Percentiles rank a stretch among this genome's conserved stretches.
Evolutionary conservation across 2,797 vertebrate species (phyloP).

Genomic region (Sebastes matsubarae): DNA sequence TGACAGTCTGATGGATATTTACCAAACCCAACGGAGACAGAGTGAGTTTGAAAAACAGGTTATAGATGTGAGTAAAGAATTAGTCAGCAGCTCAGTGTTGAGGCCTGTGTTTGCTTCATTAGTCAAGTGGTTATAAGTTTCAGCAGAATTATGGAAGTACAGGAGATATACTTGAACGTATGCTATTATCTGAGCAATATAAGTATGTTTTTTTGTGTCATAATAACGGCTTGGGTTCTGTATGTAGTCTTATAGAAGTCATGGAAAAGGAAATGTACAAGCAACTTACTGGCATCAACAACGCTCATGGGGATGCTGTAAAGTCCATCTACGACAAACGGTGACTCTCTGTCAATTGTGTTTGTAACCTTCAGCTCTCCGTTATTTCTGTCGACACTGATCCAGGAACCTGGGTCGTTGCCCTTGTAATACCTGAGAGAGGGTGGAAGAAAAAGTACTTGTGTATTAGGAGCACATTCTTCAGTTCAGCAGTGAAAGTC

Average conservation of each 20-base stretch:
- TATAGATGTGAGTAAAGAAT: neutral
- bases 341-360: constrained; percentile 87
- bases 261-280: neutral
- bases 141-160: neutral
- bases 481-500: constrained; percentile 32
- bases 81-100: too few relatives aligned
- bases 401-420: constrained; percentile 83
- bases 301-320: constrained; percentile 79
- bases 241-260: neutral
- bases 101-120: neutral
- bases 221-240: neutral
- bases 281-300: constrained; percentile 76
- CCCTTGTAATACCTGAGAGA: constrained; percentile 82
- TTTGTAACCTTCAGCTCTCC: constrained; percentile 86
- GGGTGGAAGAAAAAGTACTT: constrained; percentile 2
- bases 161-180: neutral
- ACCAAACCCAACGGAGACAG: neutral
- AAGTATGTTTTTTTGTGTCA: neutral
- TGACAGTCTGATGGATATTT: neutral
- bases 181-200: neutral
- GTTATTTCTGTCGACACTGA: constrained; percentile 78
- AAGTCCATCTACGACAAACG: constrained; percentile 76
- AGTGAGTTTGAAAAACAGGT: neutral
- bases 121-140: neutral
- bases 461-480: neutral